phyloP scores from a whole-genome alignment of 2,888 invertebrate genomes.

The Tetropium fuscum region DNA sequence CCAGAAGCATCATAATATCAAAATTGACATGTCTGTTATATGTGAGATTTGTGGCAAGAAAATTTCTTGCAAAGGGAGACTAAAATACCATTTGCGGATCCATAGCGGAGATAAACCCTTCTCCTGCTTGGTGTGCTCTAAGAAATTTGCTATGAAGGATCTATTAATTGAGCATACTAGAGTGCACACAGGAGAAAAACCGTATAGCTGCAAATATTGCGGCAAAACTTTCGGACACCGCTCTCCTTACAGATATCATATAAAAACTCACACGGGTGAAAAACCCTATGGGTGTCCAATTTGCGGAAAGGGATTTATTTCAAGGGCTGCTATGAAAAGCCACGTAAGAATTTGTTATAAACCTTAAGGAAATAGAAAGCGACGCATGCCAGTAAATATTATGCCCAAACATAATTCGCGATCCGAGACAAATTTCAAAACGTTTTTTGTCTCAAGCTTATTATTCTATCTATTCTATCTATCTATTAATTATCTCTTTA shows the following conservation, averaged over 20 bases:
- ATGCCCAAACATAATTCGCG: no score
- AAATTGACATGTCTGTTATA: slow-evolving; percentile 65
- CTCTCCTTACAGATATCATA: slow-evolving; percentile 71
- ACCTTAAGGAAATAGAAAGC: background rate
- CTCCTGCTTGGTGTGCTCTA: slow-evolving; percentile 61
- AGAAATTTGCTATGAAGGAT: slow-evolving; percentile 66
- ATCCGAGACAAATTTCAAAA: no score
- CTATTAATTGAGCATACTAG: slow-evolving; percentile 58
- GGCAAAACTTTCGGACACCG: slow-evolving; percentile 67
- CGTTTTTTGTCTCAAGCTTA: no score
- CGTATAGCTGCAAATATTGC: slow-evolving; percentile 55
- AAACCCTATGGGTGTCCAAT: slow-evolving; percentile 68
- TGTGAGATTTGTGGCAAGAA: slow-evolving; percentile 62
- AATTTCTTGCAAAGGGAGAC: slow-evolving; percentile 58
- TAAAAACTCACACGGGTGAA: slow-evolving; percentile 72
- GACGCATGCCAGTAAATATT: no score
- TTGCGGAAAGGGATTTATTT: slow-evolving; percentile 68
- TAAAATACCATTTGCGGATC: slow-evolving; percentile 59
- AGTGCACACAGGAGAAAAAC: slow-evolving; percentile 61
- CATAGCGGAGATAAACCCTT: slow-evolving; percentile 67
- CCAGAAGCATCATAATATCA: slow-evolving; percentile 48
- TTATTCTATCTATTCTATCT: no score
- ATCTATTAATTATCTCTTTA: no score
- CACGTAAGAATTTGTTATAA: slow-evolving; percentile 36
- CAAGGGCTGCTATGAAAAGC: slow-evolving; percentile 34